Base-by-base conservation (phyloP, 2,113 vertebrate species). In the Corynorhinus townsendii region DNA sequence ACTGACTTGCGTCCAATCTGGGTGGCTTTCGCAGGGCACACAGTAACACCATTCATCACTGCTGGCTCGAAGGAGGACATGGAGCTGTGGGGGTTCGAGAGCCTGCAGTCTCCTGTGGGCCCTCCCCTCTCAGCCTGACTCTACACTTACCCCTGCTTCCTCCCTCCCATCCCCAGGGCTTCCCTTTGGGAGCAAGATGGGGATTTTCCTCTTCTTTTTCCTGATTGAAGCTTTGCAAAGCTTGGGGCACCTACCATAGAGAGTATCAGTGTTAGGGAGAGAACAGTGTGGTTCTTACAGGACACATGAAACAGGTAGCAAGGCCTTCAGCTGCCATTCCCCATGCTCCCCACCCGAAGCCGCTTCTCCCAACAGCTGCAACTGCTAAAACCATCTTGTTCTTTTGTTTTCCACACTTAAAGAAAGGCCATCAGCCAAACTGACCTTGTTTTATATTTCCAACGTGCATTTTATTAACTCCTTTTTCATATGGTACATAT, bases 391-490 rank as follows among this genome's bases (percentile, higher is more conserved):
- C 59, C 93, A 96, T 94, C 96, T 97, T 91, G 45, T 92, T 97
- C 96, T 98, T 97, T 97, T 97, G 96, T 97, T 98, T 98, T 97
- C 81, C 81, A 35, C 73, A 73, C 97, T 97, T 93, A 91, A 96
- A 98, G 95, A 97, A 95, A 98, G 88, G 89, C 96, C 96, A 98
- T 62, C 96, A 97, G 96, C 95, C 89, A 97, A 97, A 97, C 92
- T 98, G 97, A 97, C 97, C 97, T 97, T 97, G 92, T 97, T 97
- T 98, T 96, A 96, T 97, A 97, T 97, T 97, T 98, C 96, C 97
- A 89, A 45, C 0, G 17, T 98, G 96, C 6, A 10, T 98, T 98
- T 98, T 97, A 98, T 98, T 97, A 97, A 97, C 96, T 98, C 89
- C 84, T 98, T 98, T 98, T 96, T 97, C 98, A 96, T 96, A 94